Evolutionary conservation across 2,888 invertebrate genomes (phyloP).

Genomic region (Geophilus truncorum): DNA sequence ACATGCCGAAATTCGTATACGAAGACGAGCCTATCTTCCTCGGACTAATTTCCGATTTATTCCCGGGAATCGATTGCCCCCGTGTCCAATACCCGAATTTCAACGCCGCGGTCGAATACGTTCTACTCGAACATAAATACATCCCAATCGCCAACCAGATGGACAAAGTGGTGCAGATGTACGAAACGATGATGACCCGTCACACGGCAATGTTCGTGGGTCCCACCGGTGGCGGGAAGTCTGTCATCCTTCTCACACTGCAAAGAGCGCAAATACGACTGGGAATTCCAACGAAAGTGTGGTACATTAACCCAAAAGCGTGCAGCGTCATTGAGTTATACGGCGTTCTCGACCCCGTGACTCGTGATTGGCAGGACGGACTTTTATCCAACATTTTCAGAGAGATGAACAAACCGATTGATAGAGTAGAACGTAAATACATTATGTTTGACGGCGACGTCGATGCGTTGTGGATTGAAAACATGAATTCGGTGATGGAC

Average conservation of each 20-base stretch:
- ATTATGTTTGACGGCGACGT: slow-evolving; percentile 91
- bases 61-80: slow-evolving; percentile 85
- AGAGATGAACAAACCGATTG: slow-evolving; percentile 74
- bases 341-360: slow-evolving; percentile 76
- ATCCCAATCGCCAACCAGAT: slow-evolving; percentile 67
- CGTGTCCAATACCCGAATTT: slow-evolving; percentile 82
- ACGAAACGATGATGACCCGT: slow-evolving; percentile 91
- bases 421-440: slow-evolving; percentile 69
- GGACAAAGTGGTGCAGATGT: slow-evolving; percentile 82
- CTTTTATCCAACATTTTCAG: slow-evolving; percentile 84
- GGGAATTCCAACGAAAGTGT: slow-evolving; percentile 71
- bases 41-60: slow-evolving; percentile 80
- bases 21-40: slow-evolving; percentile 86
- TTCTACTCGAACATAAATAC: slow-evolving; percentile 62
- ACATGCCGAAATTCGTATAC: slow-evolving; percentile 85
- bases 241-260: slow-evolving; percentile 72
- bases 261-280: slow-evolving; percentile 71
- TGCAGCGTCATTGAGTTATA: slow-evolving; percentile 84
- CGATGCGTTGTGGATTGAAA: slow-evolving; percentile 92
- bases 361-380: slow-evolving; percentile 90
- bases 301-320: slow-evolving; percentile 80
- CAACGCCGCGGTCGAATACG: slow-evolving; percentile 68
- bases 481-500: slow-evolving; percentile 97
- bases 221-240: slow-evolving; percentile 88
- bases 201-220: slow-evolving; percentile 90